Conservation (phyloP, 2,797 vertebrate species). For the Manis crassicaudata region DNA sequence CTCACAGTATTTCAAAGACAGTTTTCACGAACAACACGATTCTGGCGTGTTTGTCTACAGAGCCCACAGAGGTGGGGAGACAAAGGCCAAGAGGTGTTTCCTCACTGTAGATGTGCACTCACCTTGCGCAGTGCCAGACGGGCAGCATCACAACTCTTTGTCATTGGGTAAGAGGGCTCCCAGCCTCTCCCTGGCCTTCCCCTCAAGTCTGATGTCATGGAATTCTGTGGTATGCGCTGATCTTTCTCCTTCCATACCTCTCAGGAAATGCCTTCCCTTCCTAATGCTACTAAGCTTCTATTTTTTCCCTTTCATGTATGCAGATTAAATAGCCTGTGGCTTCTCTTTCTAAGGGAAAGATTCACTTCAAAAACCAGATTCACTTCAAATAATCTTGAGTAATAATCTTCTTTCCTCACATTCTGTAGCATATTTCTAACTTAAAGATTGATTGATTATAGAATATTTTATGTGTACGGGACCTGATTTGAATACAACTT, state of each 20-base stretch:
- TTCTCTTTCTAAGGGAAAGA: background rate
- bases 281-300: background rate
- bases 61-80: background rate
- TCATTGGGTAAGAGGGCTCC: background rate
- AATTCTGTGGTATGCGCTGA: background rate
- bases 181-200: background rate
- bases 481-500: background rate
- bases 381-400: background rate
- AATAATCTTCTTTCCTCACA: background rate
- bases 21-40: background rate
- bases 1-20: background rate
- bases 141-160: background rate
- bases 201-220: background rate
- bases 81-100: background rate
- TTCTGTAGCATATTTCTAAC: background rate
- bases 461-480: background rate
- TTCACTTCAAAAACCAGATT: background rate
- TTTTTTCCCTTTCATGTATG: background rate
- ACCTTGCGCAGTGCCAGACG: background rate
- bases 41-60: background rate
- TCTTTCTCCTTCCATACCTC: background rate
- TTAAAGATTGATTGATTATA: background rate
- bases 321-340: background rate
- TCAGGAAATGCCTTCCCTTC: background rate
- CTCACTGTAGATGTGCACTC: background rate